Base-by-base conservation (phyloP, 2,888 invertebrate genomes). In the Oligia latruncula region DNA sequence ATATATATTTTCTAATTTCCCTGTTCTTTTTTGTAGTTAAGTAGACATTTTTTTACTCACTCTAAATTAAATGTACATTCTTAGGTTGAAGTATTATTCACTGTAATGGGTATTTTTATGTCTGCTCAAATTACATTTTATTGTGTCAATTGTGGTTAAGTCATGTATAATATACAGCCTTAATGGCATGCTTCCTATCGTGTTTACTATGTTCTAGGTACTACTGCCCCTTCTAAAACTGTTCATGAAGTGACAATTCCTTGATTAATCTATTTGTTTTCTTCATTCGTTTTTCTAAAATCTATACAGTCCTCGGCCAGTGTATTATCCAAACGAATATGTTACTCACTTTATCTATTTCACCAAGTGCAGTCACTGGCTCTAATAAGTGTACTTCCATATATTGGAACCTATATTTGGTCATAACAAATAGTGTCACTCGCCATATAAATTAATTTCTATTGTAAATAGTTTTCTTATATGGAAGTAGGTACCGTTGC, bases 401-500 rank as follows among this genome's bases (percentile, higher is more conserved):
- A 91, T 90, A 88, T 83, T 85, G 83, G 83, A 83, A 74, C 64
- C 78, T 81, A 85, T 88, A 82, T 77, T 74, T 78, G 66, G 73
- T 58, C 40, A 66, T 35, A 74, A 70, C 78, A 84, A 80, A 85
- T 77, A 87, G 86, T 88, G 89, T 84, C 82, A 80, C 76, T 78
- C 74, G 74, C 77, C 79, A 79, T 85, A 78, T 66, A 71, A 88
- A 88, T 84, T 82, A 87, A 82, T 82, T 77, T 78, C 86, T 89
- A 89, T 88, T 88, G 84, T 88, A 89, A 84, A 87, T 86, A 82
- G 86, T 80, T 85, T 83, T 89, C 91, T 84, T 92, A 91, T 92
- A 91, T 84, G 92, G 93, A 71, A 85, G 88, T 40, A 40, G 5
- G 40, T 93, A 93, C 93, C 92, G 94, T 95, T 95, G 89, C 91